Conservation (phyloP, 2,888 invertebrate genomes). For the Ptychoptera contaminata region DNA sequence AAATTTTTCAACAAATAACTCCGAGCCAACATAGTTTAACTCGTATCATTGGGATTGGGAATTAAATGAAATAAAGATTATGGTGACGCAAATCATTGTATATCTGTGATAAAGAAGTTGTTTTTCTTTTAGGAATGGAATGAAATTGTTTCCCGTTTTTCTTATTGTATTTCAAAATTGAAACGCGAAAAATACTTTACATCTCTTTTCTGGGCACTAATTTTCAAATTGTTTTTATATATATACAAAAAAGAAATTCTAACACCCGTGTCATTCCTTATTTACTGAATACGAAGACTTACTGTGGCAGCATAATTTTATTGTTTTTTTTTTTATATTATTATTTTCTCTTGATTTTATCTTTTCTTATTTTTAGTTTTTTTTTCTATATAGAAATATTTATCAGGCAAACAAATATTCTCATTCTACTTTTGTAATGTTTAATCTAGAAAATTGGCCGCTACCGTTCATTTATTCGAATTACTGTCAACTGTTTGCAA, state of each 20-base stretch:
- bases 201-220: not conserved
- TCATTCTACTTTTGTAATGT: constrained; percentile 1
- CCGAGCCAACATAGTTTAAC: not conserved
- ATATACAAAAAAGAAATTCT: not conserved
- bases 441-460: constrained; percentile 11
- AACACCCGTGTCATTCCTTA: not conserved
- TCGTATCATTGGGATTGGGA: no score
- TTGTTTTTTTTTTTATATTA: no score
- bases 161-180: no score
- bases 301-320: not conserved
- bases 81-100: not conserved
- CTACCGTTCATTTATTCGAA: constrained; percentile 9
- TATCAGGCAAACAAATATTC: not conserved
- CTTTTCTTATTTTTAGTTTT: no score
- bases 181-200: no score
- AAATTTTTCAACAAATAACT: no score
- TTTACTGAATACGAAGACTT: not conserved
- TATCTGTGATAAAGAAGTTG: no score
- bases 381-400: not conserved
- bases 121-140: not conserved
- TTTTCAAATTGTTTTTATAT: not conserved
- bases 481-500: constrained; percentile 9
- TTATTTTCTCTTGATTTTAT: no score
- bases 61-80: not conserved
- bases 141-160: no score